These are phyloP conservation scores for Anoura caudifer DNA, from an alignment of 2,113 vertebrate species.

Conservation along the genomic window DNA sequence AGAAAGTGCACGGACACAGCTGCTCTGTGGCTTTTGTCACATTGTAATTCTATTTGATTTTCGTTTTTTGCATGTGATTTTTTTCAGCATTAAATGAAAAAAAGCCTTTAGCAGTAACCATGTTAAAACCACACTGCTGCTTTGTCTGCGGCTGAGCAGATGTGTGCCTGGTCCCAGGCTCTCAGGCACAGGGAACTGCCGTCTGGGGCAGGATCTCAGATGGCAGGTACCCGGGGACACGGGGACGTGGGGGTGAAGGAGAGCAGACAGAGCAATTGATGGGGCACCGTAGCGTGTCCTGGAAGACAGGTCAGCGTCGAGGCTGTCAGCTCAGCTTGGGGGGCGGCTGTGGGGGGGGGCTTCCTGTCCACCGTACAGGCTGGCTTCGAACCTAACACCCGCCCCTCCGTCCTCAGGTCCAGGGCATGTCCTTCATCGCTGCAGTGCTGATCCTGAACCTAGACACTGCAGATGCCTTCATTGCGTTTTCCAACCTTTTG, in stretches of 20 bases:
- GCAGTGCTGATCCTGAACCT: conserved; percentile 95
- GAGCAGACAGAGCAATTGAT: accelerated
- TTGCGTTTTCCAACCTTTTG: conserved; percentile 96
- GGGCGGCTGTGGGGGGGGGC: neutral
- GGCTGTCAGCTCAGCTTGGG: neutral
- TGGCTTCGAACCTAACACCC: neutral
- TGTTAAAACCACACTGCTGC: neutral
- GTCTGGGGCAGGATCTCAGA: accelerated
- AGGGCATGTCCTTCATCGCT: conserved; percentile 98
- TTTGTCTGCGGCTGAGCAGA: neutral
- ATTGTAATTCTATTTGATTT: neutral
- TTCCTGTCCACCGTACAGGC: accelerated
- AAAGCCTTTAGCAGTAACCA: neutral
- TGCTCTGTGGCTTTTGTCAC: neutral
- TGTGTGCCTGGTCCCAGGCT: no score
- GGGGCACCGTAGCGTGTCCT: neutral
- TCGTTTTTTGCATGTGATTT: neutral
- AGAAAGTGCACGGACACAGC: neutral
- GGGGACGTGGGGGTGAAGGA: neutral
- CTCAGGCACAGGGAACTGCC: accelerated
- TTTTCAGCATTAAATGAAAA: neutral
- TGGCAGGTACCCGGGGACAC: accelerated
- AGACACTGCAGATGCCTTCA: conserved; percentile 96
- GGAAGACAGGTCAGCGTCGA: neutral
- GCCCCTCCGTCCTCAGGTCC: conserved; percentile 84